phyloP scores from a whole-genome alignment of 2,113 vertebrate genomes.

The Pseudorhombus dupliciocellatus region DNA sequence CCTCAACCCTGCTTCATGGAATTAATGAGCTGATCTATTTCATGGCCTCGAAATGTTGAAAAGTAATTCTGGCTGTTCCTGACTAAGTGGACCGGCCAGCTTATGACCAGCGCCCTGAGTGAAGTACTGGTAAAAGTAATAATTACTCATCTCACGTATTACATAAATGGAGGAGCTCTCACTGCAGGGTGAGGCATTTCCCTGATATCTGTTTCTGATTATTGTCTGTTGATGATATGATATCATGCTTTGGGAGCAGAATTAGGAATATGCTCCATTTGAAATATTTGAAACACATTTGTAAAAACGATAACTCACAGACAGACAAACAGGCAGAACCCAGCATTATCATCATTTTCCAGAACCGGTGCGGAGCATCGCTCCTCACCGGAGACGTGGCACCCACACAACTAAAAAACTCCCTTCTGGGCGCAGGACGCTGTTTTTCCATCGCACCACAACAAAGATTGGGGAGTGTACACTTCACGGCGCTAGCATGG shows the following conservation, averaged over 20 bases:
- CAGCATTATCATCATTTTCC: constrained; percentile 17
- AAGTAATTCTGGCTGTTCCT: too few relatives aligned
- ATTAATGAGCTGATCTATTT: too few relatives aligned
- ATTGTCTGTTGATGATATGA: not conserved
- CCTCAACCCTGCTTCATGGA: not conserved
- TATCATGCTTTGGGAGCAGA: not conserved
- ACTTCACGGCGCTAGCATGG: constrained; percentile 65
- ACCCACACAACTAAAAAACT: constrained; percentile 43
- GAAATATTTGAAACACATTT: constrained; percentile 14
- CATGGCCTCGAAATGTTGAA: too few relatives aligned
- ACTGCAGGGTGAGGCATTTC: not conserved
- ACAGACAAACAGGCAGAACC: constrained; percentile 24
- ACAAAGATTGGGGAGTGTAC: constrained; percentile 65
- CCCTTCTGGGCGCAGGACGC: constrained; percentile 46
- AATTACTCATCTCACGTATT: too few relatives aligned
- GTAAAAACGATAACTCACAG: constrained; percentile 20
- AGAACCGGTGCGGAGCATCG: constrained; percentile 2
- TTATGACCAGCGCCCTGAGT: too few relatives aligned
- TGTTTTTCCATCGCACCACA: constrained; percentile 70
- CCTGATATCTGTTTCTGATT: not conserved
- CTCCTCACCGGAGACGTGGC: constrained; percentile 51
- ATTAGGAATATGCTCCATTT: constrained; percentile 6
- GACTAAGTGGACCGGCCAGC: too few relatives aligned
- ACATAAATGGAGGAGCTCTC: too few relatives aligned
- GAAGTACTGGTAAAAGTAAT: too few relatives aligned